Evolutionary conservation across 1,140 invertebrate genomes (phyloP), one percentile per base, ranked within the genome.

Genomic region (Berghia stephanieae): DNA sequence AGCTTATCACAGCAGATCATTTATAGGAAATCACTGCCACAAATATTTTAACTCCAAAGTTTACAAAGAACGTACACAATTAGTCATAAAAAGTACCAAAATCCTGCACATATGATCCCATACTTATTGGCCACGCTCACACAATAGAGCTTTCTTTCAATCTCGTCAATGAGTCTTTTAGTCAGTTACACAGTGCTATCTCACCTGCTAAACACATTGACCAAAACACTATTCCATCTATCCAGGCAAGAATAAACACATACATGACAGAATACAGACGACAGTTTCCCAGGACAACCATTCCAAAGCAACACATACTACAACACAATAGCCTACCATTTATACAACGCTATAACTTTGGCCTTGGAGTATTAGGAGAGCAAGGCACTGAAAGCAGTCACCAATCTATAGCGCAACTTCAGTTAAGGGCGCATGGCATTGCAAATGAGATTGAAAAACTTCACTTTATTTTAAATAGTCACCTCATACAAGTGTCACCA

Each of bases 21-120:
- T 75, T 44, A 34, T 66, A 21, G 73, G 73, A 13, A 76, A 76
- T 34, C 74, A 76, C 31, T 76, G 74, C 38, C 57, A 68, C 34
- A 76, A 76, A 24, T 76, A 76, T 40, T 31, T 76, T 27, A 49
- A 46, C 13, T 8, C n/a, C 4, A n/a, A 21, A 0, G 63, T 68
- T 3, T 68, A 60, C 63, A n/a, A 46, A 44, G 21, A 40, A 24
- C n/a, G 66, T 8, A 63, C 57, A 27, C 8, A 63, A 16, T 10
- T 63, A 10, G 27, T 31, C 57, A 10, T 31, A 10, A 10, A 63
- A 27, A 63, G n/a, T n/a, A n/a, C n/a, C 57, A 27, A 16, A 27
- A 16, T 16, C 57, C 10, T 63, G 57, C 27, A 63, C 57, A 63
- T 8, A 16, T 31, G 34, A 63, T 31, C 57, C 57, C 8, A 16